Evolutionary conservation across 2,888 invertebrate genomes (phyloP).

Genomic region (Lordiphosa andalusiaca): DNA sequence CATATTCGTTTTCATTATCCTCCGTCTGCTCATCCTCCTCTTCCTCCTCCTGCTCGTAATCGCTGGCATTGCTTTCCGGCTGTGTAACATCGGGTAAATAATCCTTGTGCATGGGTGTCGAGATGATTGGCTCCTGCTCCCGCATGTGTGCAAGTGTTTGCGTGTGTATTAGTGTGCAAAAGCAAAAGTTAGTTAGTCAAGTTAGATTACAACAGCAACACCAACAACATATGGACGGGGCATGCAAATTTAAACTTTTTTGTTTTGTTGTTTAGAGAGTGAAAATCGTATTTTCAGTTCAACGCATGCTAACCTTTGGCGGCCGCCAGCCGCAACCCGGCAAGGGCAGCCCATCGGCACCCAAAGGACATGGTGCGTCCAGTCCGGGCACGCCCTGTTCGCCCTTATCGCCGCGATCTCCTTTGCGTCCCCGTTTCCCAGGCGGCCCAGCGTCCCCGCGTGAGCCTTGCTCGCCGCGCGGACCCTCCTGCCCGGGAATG

Average conservation of each 20-base stretch:
- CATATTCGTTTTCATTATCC: conserved; percentile 84
- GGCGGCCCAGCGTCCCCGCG: conserved; percentile 89
- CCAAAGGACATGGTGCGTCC: conserved; percentile 99
- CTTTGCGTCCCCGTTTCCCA: conserved; percentile 95
- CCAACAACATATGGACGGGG: conserved; percentile 27
- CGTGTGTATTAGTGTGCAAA: conserved; percentile 52
- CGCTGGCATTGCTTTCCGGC: conserved; percentile 83
- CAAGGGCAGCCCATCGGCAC: conserved; percentile 96
- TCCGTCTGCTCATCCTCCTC: conserved; percentile 83
- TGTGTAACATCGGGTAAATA: conserved; percentile 83
- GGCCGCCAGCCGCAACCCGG: conserved; percentile 98
- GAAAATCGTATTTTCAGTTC: conserved; percentile 18
- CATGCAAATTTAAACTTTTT: conserved; percentile 48
- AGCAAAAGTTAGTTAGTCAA: conserved; percentile 75
- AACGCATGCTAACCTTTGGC: conserved; percentile 85
- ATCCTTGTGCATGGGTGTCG: conserved; percentile 82
- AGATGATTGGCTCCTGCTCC: conserved; percentile 80
- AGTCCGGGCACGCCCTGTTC: conserved; percentile 98
- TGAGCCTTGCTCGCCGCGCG: conserved; percentile 93
- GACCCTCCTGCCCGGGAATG: conserved; percentile 95
- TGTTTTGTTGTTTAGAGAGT: conserved; percentile 11
- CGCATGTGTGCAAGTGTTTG: conserved; percentile 26
- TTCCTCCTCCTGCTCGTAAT: conserved; percentile 82
- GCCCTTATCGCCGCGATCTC: conserved; percentile 95
- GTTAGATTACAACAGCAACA: conserved; percentile 54